phyloP scores from a whole-genome alignment of 2,113 vertebrate species.

The Pedionomus torquatus region DNA sequence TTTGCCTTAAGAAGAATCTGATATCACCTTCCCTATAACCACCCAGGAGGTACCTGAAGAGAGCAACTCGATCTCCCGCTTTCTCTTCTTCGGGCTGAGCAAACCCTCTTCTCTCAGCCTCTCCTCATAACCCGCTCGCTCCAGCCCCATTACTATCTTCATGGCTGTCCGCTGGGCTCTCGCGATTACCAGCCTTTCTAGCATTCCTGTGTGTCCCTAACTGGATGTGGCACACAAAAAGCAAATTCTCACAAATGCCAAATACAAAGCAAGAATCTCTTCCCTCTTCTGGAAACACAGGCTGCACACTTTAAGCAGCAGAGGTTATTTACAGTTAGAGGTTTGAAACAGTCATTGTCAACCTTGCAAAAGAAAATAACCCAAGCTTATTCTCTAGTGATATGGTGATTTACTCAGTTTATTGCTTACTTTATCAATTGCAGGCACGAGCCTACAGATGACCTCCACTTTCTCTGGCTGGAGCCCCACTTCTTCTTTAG shows the following conservation, averaged over 20 bases:
- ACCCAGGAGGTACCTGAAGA: neutral
- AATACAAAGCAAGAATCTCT: neutral
- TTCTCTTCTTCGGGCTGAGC: neutral
- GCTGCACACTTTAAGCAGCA: rapidly evolving
- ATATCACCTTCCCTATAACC: neutral
- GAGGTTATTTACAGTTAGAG: neutral
- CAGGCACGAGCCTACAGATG: conserved; percentile 82
- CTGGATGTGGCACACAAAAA: neutral
- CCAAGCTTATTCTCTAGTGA: neutral
- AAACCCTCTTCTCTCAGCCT: neutral
- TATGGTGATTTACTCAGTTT: neutral
- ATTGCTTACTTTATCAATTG: conserved; percentile 77
- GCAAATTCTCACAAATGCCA: neutral
- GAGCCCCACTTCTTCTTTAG: conserved; percentile 91
- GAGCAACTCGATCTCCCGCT: neutral
- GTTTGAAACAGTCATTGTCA: neutral
- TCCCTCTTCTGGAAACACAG: neutral
- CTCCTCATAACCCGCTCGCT: neutral
- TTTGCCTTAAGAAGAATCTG: neutral
- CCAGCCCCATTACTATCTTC: neutral
- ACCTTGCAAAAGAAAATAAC: neutral
- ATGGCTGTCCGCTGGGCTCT: neutral
- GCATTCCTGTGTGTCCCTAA: neutral
- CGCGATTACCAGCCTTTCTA: rapidly evolving
- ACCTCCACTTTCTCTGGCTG: conserved; percentile 81